phyloP scores from a whole-genome alignment of 2,888 invertebrate genomes.

The Eledona agricola region DNA sequence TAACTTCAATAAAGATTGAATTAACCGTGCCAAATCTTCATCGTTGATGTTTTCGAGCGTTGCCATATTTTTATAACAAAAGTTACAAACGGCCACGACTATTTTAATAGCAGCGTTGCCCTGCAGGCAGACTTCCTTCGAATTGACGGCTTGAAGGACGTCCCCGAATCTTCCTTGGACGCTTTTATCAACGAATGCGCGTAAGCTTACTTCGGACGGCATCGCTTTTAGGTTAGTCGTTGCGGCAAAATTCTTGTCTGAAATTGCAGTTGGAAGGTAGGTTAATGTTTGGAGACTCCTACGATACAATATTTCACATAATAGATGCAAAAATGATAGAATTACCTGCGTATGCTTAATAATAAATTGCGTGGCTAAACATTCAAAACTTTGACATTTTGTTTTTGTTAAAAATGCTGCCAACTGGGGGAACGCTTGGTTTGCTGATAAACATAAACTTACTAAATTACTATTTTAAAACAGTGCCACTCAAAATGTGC shows the following conservation, averaged over 20 bases:
- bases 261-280: background rate
- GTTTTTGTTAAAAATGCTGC: too few species aligned
- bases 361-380: background rate
- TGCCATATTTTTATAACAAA: constrained; percentile 5
- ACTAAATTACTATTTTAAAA: too few species aligned
- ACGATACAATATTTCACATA: background rate
- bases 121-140: background rate
- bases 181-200: background rate
- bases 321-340: constrained; percentile 1
- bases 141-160: background rate
- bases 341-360: constrained; percentile 4
- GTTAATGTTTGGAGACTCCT: background rate
- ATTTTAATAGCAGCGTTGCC: constrained; percentile 4
- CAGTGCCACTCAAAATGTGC: too few species aligned
- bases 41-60: constrained; percentile 13
- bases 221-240: constrained; percentile 6
- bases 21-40: background rate
- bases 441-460: too few species aligned
- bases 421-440: too few species aligned
- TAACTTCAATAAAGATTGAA: constrained; percentile 1
- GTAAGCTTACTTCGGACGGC: background rate
- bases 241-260: background rate
- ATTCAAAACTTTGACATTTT: constrained; percentile 8
- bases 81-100: constrained; percentile 1
- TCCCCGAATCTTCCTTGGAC: background rate